phyloP scores from a whole-genome alignment of 1,140 invertebrate species.

The Drosophila chauvacae region DNA sequence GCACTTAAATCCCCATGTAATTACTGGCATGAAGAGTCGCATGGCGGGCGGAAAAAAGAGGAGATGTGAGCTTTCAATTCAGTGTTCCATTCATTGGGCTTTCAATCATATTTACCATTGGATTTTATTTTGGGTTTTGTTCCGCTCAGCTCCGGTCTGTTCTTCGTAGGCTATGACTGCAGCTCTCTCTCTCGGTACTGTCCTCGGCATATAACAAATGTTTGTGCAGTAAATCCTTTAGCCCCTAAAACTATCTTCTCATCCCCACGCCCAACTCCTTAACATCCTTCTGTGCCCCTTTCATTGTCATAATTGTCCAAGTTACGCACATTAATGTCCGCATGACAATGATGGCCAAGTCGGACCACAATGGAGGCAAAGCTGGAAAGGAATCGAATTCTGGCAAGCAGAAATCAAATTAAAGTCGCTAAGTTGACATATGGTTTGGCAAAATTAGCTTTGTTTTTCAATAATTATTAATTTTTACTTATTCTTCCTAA shows the following conservation, averaged over 20 bases:
- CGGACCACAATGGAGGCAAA: background rate
- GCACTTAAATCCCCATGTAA: constrained; percentile 59
- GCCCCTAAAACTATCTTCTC: constrained; percentile 12
- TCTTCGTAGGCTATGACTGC: constrained; percentile 8
- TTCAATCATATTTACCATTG: constrained; percentile 53
- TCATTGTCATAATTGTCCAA: constrained; percentile 70
- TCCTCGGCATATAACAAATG: constrained; percentile 34
- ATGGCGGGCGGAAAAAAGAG: background rate
- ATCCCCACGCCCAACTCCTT: background rate
- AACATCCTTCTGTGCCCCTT: constrained; percentile 27
- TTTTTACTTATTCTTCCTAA: background rate
- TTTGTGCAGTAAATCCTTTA: constrained; percentile 44
- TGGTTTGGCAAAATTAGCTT: background rate
- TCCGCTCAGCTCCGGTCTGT: background rate
- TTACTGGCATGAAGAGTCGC: constrained; percentile 36
- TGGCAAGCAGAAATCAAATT: background rate
- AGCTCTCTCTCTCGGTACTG: background rate
- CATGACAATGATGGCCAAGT: constrained; percentile 16
- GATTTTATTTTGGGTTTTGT: constrained; percentile 23
- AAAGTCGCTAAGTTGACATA: background rate
- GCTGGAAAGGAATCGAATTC: no score
- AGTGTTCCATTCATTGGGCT: constrained; percentile 32
- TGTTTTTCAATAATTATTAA: background rate
- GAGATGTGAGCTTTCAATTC: constrained; percentile 38
- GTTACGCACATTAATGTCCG: constrained; percentile 73